A percentile compares a stretch with the other conserved stretches of the same genome.
Evolutionary conservation across 2,888 invertebrate genomes (phyloP).

Genomic region (Eristalinus sepulchralis): DNA sequence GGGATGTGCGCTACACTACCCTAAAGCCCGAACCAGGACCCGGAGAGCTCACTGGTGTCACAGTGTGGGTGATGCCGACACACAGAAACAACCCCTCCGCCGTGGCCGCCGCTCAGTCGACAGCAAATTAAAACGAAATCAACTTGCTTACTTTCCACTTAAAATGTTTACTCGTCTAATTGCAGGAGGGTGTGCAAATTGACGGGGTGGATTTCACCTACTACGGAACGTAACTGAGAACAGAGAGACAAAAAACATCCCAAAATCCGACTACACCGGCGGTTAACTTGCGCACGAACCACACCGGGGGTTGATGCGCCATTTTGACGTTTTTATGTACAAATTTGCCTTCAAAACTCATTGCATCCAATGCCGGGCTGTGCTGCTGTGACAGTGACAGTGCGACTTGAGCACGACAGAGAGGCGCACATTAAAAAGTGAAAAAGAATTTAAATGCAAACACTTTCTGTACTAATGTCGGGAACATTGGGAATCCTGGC

Average conservation of each 20-base stretch:
- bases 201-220: conserved; percentile 47
- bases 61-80: background rate
- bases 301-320: conserved; percentile 66
- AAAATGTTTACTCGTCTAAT: conserved; percentile 72
- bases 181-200: conserved; percentile 69
- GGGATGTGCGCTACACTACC: conserved; percentile 28
- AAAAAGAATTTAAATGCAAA: conserved; percentile 65
- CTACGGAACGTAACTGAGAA: conserved; percentile 22
- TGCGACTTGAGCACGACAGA: background rate
- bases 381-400: conserved; percentile 18
- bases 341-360: conserved; percentile 60
- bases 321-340: conserved; percentile 65
- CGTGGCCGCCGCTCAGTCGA: conserved; percentile 19
- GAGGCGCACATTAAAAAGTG: conserved; percentile 18
- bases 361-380: conserved; percentile 38
- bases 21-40: background rate
- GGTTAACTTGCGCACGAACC: conserved; percentile 71
- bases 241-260: conserved; percentile 60
- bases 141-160: conserved; percentile 71
- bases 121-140: conserved; percentile 71
- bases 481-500: conserved; percentile 44
- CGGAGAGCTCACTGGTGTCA: background rate
- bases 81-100: conserved; percentile 14
- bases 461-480: conserved; percentile 60
- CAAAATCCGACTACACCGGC: conserved; percentile 61